phyloP scores from a whole-genome alignment of 1,140 invertebrate species.

The Frieseomelitta varia region DNA sequence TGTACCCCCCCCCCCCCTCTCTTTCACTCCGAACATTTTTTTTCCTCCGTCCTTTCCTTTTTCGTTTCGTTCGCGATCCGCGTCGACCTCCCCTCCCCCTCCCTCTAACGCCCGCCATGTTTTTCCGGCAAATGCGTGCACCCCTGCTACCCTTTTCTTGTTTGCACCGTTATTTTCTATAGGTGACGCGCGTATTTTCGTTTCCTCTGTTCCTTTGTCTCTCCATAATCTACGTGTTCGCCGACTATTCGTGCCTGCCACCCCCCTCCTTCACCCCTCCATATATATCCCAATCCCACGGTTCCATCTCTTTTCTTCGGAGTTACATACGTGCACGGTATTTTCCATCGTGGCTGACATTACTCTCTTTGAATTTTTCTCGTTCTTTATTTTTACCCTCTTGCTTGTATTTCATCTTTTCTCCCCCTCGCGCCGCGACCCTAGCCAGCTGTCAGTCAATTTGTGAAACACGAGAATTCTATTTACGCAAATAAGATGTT shows the following conservation, averaged over 20 bases:
- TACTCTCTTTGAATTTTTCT: slow-evolving; percentile 14
- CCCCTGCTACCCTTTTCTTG: not conserved
- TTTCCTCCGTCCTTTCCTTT: not conserved
- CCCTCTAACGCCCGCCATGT: too few species aligned
- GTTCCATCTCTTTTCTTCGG: not conserved
- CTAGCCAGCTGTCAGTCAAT: not conserved
- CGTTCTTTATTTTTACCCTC: not conserved
- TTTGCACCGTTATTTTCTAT: slow-evolving; percentile 31
- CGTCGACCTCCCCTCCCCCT: not conserved
- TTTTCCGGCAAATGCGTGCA: not conserved
- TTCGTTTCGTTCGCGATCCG: not conserved
- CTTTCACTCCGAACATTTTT: too few species aligned
- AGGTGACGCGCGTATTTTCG: slow-evolving; percentile 41
- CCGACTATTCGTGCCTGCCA: not conserved
- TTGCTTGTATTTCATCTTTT: not conserved
- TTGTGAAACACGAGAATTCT: not conserved
- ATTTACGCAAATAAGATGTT: not conserved
- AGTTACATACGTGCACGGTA: not conserved
- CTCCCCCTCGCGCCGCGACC: too few species aligned
- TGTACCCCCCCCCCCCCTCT: too few species aligned
- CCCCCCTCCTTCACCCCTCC: too few species aligned
- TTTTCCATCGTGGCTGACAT: slow-evolving; percentile 4
- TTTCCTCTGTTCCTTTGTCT: slow-evolving; percentile 38
- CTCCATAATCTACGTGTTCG: slow-evolving; percentile 34
- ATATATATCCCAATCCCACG: not conserved